A percentile compares a stretch with the other conserved stretches of the same genome.
Conservation (phyloP, 2,113 vertebrate species). For the Dolichallabes microphthalmus region DNA sequence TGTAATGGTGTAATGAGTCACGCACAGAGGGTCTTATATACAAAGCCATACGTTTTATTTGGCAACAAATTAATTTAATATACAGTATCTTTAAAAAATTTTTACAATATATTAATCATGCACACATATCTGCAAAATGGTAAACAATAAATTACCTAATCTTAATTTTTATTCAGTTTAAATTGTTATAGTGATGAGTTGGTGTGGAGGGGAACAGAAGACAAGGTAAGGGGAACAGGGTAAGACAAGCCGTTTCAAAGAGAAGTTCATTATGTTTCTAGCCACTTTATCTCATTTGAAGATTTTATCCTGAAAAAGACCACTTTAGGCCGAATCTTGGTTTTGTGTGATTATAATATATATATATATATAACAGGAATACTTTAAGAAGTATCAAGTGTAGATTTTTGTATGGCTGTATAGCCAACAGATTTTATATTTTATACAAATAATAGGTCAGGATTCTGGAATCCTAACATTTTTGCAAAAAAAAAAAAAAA, state of each 20-base stretch:
- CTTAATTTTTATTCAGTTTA: neutral
- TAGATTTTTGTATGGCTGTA: no score
- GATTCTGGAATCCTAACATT: neutral
- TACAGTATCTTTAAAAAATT: no score
- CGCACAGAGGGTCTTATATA: neutral
- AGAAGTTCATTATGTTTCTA: neutral
- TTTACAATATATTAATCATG: constrained; percentile 15
- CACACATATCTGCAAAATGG: neutral
- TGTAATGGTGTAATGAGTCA: neutral
- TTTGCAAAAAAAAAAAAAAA: neutral
- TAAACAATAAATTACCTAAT: neutral
- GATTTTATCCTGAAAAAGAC: neutral
- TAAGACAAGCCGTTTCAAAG: neutral
- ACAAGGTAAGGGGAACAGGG: neutral
- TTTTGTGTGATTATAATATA: neutral
- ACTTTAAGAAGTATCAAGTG: no score
- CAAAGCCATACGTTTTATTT: neutral
- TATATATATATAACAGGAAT: no score
- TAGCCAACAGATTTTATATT: neutral
- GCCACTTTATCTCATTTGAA: neutral
- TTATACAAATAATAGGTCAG: neutral
- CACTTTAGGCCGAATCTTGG: neutral
- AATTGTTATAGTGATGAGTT: neutral
- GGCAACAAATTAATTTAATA: neutral
- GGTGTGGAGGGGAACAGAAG: neutral